These are phyloP conservation scores for Echeneis naucrates DNA, from an alignment of 2,797 vertebrate species.

Conservation along the genomic window DNA sequence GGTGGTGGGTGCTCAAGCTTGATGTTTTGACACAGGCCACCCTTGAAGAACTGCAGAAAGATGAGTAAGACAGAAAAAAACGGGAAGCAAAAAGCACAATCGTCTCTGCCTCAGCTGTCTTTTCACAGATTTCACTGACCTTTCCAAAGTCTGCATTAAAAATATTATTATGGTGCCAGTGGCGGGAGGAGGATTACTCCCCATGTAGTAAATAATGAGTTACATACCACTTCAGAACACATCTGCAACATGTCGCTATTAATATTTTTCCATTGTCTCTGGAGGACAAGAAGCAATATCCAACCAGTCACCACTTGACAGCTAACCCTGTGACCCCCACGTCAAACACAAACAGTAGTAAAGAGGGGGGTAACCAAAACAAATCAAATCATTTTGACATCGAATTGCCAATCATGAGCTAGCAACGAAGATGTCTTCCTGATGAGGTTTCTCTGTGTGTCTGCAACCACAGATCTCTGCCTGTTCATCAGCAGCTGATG, in stretches of 20 bases:
- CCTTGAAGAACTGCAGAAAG: constrained; percentile 38
- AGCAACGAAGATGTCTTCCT: constrained; percentile 32
- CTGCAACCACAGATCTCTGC: constrained; percentile 48
- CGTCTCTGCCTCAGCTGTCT: constrained; percentile 21
- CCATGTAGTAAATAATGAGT: constrained; percentile 16
- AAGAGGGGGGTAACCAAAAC: constrained; percentile 34
- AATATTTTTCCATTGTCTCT: constrained; percentile 52
- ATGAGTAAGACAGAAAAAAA: constrained; percentile 36
- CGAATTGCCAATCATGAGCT: constrained; percentile 12
- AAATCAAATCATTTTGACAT: constrained; percentile 64
- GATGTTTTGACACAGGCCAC: constrained; percentile 62
- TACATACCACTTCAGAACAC: constrained; percentile 13
- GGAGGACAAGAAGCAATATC: constrained; percentile 29
- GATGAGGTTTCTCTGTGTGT: constrained; percentile 44
- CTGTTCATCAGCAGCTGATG: constrained; percentile 53
- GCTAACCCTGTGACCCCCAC: constrained; percentile 23
- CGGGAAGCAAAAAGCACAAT: constrained; percentile 30
- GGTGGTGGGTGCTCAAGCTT: constrained; percentile 44
- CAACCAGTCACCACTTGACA: constrained; percentile 37
- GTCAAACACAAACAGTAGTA: constrained; percentile 13
- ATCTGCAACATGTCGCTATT: constrained; percentile 34
- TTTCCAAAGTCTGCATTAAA: constrained; percentile 1
- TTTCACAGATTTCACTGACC: constrained; percentile 10
- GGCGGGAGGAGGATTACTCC: neutral
- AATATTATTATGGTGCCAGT: constrained; percentile 12